Base-by-base conservation (phyloP, 1,140 invertebrate species). In the Neodiprion pinetum region DNA sequence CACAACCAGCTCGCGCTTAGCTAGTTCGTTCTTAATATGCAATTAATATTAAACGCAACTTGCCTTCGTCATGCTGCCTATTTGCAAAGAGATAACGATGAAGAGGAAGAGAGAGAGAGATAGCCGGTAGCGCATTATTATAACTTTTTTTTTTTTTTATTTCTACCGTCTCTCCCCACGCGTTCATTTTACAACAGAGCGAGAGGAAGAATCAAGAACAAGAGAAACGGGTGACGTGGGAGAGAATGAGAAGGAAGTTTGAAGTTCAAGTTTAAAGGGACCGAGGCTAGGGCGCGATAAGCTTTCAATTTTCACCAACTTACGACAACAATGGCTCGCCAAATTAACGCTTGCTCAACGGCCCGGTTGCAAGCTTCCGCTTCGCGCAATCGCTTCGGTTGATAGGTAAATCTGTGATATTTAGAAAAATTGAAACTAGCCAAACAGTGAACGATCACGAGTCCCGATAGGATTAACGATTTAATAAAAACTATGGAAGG, bases 11-110 rank as follows among this genome's bases (percentile, higher is more conserved):
- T 80, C 80, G 78, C 80, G 79, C 80, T 82, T 83, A 84, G 84
- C 86, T 86, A 82, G 80, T 85, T 82, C 80, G 84, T 86, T 88
- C 87, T 87, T 88, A 86, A 88, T 87, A 84, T 80, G 83, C 86
- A 85, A 88, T 88, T 87, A 85, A 88, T 88, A 88, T 88, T 88
- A 85, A 88, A 83, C 76, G 74, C 77, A 12, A 70, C 23, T 70
- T 9, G 71, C 78, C 72, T 77, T 78, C 76, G 81, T 82, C 82
- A 83, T 85, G 82, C 82, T 82, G 81, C 61, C 12, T 14, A 65
- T 65, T 82, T 85, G 81, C 80, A 66, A 65, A 11, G 72, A 72
- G 74, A 75, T 77, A 79, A 82, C 78, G 84, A 80, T 81, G 77
- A 69, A 53, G 23, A 67, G 72, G 71, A 72, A 78, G 14, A 48